Conservation (phyloP, 2,113 vertebrate species). For the Gila orcuttii region DNA sequence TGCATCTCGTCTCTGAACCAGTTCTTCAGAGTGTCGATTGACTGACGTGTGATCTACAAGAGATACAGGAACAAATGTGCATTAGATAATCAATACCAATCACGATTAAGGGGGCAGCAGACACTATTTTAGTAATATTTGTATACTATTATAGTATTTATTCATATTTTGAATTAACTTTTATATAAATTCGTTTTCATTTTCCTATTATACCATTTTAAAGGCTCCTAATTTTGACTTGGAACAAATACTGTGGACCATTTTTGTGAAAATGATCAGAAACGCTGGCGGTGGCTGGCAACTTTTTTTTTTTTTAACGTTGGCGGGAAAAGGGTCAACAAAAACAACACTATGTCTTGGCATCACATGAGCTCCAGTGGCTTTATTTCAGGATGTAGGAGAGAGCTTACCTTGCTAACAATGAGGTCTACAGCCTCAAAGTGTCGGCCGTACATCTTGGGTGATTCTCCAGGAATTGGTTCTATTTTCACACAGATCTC, state of each 20-base stretch:
- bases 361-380: background rate
- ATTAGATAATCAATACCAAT: background rate
- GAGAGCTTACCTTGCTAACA: slow-evolving; percentile 88
- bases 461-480: slow-evolving; percentile 94
- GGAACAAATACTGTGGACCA: too few relatives aligned
- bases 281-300: too few relatives aligned
- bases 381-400: background rate
- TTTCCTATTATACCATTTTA: too few relatives aligned
- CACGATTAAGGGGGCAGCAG: background rate
- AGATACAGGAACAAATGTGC: background rate
- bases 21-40: slow-evolving; percentile 97
- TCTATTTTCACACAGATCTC: slow-evolving; percentile 98
- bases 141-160: too few relatives aligned
- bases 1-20: slow-evolving; percentile 99
- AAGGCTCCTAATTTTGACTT: too few relatives aligned
- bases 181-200: too few relatives aligned
- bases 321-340: too few relatives aligned
- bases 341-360: background rate
- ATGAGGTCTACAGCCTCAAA: slow-evolving; percentile 95
- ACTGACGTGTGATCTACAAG: slow-evolving; percentile 91
- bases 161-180: too few relatives aligned
- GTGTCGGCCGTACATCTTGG: slow-evolving; percentile 98
- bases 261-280: too few relatives aligned
- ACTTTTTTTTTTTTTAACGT: background rate
- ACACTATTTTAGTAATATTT: too few relatives aligned